Base-by-base conservation (phyloP, 2,113 vertebrate species). In the Notiomystis cincta region DNA sequence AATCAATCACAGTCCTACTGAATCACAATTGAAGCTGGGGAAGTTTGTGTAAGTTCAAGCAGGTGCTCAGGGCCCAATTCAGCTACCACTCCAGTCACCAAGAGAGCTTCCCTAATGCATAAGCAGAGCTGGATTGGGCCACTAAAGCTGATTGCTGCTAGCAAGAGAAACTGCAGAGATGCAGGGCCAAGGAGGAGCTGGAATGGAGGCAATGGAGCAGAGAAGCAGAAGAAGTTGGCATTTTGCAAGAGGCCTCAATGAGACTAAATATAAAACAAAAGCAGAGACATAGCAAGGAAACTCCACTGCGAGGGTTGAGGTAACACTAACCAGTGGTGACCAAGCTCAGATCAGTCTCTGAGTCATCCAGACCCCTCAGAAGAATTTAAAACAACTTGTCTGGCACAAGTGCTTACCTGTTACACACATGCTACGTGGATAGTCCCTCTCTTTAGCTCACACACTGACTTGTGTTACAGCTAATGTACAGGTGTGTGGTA, bases 381-480 rank as follows among this genome's bases (percentile, higher is more conserved):
- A 91, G 90, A 96, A 73, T 53, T 86, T 93, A 78, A 94, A 67
- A 83, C 21, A 97, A 82, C 90, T 97, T 93, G 89, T 90, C 97
- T 97, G 96, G 96, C 95, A 97, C 95, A 97, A 95, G 84, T 92
- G 97, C 96, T 98, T 97, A 96, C 92, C 96, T 97, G 95, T 91
- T 89, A 92, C 47, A 95, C 75, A 40, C 67, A 65, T 10, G 90
- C 89, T 91, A 96, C 2, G 13, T 95, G 93, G 95, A 91, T n/a
- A 97, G 93, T 95, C 97, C 96, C 93, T 97, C 94, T 87, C 95
- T 96, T 94, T 92, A 96, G 95, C 96, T 98, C 97, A 98, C 96
- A 97, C 97, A 97, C 96, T 95, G 90, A 95, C 67, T 95, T 84
- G 87, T 48, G 89, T 82, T 76, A 93, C 53, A 53, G 28, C 67